These are phyloP conservation scores for Girardia tigrina DNA, from an alignment of 2,888 invertebrate species.

Conservation along the genomic window DNA sequence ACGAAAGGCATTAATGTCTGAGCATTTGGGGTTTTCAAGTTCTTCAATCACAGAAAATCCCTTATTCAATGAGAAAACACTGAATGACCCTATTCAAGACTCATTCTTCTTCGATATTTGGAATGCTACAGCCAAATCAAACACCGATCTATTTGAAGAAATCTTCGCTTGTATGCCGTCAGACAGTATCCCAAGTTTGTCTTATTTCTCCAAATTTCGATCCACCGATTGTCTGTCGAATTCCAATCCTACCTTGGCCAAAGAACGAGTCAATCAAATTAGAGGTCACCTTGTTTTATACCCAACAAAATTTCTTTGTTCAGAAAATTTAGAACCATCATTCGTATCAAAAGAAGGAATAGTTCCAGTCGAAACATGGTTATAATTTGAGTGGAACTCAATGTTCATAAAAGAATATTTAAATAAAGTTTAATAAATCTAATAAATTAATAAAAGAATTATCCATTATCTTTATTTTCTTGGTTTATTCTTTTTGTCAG, in stretches of 20 bases:
- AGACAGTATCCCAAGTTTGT: constrained; percentile 66
- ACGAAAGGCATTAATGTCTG: constrained; percentile 52
- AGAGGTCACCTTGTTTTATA: constrained; percentile 74
- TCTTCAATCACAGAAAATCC: constrained; percentile 40
- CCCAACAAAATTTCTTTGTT: constrained; percentile 73
- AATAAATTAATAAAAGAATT: too few species aligned
- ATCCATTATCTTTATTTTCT: too few species aligned
- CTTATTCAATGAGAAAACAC: constrained; percentile 49
- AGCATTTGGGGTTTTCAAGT: constrained; percentile 68
- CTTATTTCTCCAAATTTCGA: constrained; percentile 63
- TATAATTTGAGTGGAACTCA: too few species aligned
- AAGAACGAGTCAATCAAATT: constrained; percentile 59
- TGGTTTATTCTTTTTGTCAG: too few species aligned
- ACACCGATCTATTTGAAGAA: constrained; percentile 77
- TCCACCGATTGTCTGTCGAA: constrained; percentile 62
- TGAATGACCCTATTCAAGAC: constrained; percentile 67
- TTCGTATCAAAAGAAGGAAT: constrained; percentile 73
- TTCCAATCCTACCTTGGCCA: constrained; percentile 61
- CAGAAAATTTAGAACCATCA: constrained; percentile 70
- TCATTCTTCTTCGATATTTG: constrained; percentile 72
- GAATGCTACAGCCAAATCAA: constrained; percentile 64
- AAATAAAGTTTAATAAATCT: too few species aligned
- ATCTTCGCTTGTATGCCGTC: constrained; percentile 81
- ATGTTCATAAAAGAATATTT: too few species aligned
- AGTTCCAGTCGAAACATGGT: constrained; percentile 56